These are phyloP conservation scores for Linyphia triangularis DNA, from an alignment of 2,888 invertebrate genomes.

Conservation along the genomic window DNA sequence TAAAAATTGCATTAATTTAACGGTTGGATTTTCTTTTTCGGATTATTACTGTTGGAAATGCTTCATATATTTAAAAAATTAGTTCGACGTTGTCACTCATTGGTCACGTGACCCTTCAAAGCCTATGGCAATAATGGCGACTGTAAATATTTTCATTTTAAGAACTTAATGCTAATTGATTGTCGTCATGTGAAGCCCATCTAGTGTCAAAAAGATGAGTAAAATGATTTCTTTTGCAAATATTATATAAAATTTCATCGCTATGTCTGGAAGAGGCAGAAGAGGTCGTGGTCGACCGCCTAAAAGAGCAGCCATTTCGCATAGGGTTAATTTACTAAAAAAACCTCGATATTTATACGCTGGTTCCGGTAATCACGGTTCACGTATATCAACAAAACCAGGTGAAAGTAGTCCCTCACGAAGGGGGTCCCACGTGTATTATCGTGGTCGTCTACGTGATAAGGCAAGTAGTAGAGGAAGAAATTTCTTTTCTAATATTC, in stretches of 20 bases:
- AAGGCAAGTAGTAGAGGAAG: constrained; percentile 58
- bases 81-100: constrained; percentile 68
- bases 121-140: constrained; percentile 73
- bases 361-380: constrained; percentile 73
- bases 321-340: constrained; percentile 74
- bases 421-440: constrained; percentile 64
- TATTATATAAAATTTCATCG: constrained; percentile 5
- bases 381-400: constrained; percentile 70
- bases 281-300: constrained; percentile 75
- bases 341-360: constrained; percentile 76
- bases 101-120: constrained; percentile 74
- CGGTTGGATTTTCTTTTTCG: background rate
- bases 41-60: background rate
- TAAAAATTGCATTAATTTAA: background rate
- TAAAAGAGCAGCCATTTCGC: constrained; percentile 73
- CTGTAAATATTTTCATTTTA: constrained; percentile 67
- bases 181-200: constrained; percentile 25
- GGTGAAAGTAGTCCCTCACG: constrained; percentile 74
- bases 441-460: constrained; percentile 72
- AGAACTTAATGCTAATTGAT: constrained; percentile 41
- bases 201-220: background rate
- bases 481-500: constrained; percentile 68
- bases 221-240: background rate
- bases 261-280: constrained; percentile 75
- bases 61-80: constrained; percentile 14